These are phyloP conservation scores for Callorhinus ursinus DNA, from an alignment of 2,113 vertebrate genomes.

Conservation along the genomic window DNA sequence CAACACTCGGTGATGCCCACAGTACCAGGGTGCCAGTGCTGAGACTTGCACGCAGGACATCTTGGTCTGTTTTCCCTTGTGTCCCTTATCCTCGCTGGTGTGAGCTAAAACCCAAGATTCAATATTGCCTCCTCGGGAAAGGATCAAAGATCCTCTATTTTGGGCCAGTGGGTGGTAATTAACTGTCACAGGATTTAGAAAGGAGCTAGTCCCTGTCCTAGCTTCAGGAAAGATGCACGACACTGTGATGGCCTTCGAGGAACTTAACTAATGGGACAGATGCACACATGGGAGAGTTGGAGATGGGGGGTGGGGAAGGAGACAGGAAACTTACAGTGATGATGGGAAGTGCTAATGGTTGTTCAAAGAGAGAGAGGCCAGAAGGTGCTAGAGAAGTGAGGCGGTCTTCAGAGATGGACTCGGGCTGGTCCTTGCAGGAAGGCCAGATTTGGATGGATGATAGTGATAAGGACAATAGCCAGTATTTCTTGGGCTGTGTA, in stretches of 20 bases:
- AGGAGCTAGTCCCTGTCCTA: neutral
- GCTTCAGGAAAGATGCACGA: neutral
- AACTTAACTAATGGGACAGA: neutral
- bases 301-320: neutral
- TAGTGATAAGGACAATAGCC: neutral
- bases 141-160: neutral
- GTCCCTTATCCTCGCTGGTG: neutral
- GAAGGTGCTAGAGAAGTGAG: no score
- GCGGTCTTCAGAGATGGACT: neutral
- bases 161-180: neutral
- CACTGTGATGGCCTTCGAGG: neutral
- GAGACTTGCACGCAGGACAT: fast-evolving
- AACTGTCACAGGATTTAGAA: neutral
- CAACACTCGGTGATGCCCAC: neutral
- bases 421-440: neutral
- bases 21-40: neutral
- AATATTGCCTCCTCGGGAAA: neutral
- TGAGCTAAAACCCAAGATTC: neutral
- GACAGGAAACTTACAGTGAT: neutral
- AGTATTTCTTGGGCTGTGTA: no score
- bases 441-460: neutral
- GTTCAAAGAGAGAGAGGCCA: neutral
- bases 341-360: neutral
- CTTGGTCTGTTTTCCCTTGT: neutral
- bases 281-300: neutral